phyloP scores from a whole-genome alignment of 2,113 vertebrate genomes.

The Lipophrys pholis region DNA sequence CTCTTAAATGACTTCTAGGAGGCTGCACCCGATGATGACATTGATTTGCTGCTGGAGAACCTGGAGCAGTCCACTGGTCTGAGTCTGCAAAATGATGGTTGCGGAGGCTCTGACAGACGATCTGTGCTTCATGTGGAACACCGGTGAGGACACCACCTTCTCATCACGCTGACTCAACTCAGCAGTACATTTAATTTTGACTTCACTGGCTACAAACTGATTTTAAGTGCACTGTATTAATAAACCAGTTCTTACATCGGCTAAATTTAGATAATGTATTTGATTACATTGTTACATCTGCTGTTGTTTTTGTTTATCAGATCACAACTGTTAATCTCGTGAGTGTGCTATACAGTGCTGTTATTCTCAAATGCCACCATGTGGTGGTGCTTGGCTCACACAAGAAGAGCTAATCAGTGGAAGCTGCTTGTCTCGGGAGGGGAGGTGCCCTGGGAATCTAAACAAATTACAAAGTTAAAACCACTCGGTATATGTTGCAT shows the following conservation, averaged over 20 bases:
- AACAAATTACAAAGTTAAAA: not conserved
- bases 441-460: not conserved
- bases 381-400: slow-evolving; percentile 31
- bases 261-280: not conserved
- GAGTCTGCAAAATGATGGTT: slow-evolving; percentile 76
- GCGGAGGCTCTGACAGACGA: slow-evolving; percentile 75
- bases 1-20: slow-evolving; percentile 65
- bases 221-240: not conserved
- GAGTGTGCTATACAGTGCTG: not conserved
- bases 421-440: not conserved
- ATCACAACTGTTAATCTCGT: not conserved
- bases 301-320: too few species aligned
- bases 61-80: slow-evolving; percentile 84
- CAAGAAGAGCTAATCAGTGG: not conserved
- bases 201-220: slow-evolving; percentile 1
- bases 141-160: slow-evolving; percentile 81
- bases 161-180: not conserved
- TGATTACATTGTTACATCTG: too few species aligned
- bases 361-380: slow-evolving; percentile 25
- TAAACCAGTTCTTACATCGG: not conserved
- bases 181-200: not conserved
- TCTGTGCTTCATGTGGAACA: slow-evolving; percentile 92
- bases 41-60: slow-evolving; percentile 89
- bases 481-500: not conserved
- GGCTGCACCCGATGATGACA: slow-evolving; percentile 82